Conservation (phyloP, 1,140 invertebrate species). For the Thaumatotibia leucotreta region DNA sequence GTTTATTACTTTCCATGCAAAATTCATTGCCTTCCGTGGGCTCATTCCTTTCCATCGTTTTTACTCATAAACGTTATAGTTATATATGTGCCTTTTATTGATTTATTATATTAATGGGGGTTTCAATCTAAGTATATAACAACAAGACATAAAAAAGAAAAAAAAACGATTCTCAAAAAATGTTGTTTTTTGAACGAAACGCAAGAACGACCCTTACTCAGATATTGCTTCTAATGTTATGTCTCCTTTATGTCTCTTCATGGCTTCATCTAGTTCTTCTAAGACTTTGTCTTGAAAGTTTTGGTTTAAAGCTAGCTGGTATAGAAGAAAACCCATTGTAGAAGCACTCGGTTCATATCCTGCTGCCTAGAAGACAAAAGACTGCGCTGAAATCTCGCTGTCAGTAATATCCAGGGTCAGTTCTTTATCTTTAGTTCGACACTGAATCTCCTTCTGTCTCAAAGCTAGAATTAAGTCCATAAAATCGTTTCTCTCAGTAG, state of each 20-base stretch:
- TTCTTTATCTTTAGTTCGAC: conserved; percentile 17
- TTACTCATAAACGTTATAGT: too few species aligned
- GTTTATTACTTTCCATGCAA: too few species aligned
- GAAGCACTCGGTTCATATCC: conserved; percentile 49
- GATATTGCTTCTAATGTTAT: conserved; percentile 57
- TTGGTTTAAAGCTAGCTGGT: conserved; percentile 51
- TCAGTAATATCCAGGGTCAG: conserved; percentile 33
- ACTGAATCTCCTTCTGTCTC: conserved; percentile 43
- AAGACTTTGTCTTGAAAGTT: conserved; percentile 60
- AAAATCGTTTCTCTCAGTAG: conserved; percentile 33
- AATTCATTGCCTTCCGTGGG: too few species aligned
- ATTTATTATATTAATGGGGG: too few species aligned
- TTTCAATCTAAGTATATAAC: too few species aligned
- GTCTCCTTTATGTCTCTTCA: conserved; percentile 56
- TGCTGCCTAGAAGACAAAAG: conserved; percentile 53
- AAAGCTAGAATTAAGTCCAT: conserved; percentile 42
- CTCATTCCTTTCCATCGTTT: too few species aligned
- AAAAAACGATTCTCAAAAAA: too few species aligned
- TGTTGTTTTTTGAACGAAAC: too few species aligned
- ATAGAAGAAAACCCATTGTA: conserved; percentile 39
- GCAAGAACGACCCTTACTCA: too few species aligned
- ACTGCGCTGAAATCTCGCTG: conserved; percentile 49
- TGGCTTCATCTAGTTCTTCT: conserved; percentile 47
- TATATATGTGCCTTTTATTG: too few species aligned
- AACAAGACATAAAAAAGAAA: too few species aligned